Conservation (phyloP, 2,797 vertebrate genomes). For the Heterohyrax brucei region DNA sequence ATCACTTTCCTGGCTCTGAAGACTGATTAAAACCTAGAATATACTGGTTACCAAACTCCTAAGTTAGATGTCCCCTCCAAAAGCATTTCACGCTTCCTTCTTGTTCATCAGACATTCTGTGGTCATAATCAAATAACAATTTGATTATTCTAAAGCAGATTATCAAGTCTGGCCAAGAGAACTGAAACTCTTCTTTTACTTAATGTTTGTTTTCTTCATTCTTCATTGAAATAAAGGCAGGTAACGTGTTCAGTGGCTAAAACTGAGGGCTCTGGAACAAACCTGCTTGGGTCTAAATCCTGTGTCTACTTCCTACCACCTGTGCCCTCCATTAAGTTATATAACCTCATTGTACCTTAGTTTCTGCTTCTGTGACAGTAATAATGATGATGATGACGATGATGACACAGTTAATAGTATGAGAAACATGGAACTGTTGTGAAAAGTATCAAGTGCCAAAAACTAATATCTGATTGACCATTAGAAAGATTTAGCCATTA, state of each 20-base stretch:
- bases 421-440: background rate
- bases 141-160: background rate
- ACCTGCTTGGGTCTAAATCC: background rate
- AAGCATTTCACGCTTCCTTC: background rate
- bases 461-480: slow-evolving; percentile 12
- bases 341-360: background rate
- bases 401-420: background rate
- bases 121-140: background rate
- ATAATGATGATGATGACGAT: background rate
- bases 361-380: background rate
- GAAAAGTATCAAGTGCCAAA: slow-evolving; percentile 19
- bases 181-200: background rate
- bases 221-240: background rate
- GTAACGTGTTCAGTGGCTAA: background rate
- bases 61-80: background rate
- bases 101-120: background rate
- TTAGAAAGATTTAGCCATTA: background rate
- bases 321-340: background rate
- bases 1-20: background rate
- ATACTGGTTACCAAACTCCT: background rate
- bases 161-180: background rate
- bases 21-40: background rate
- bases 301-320: background rate
- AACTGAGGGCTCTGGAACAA: background rate
- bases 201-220: background rate